Conservation (phyloP, 2,888 invertebrate genomes). For the Himalopsyche tibetana region DNA sequence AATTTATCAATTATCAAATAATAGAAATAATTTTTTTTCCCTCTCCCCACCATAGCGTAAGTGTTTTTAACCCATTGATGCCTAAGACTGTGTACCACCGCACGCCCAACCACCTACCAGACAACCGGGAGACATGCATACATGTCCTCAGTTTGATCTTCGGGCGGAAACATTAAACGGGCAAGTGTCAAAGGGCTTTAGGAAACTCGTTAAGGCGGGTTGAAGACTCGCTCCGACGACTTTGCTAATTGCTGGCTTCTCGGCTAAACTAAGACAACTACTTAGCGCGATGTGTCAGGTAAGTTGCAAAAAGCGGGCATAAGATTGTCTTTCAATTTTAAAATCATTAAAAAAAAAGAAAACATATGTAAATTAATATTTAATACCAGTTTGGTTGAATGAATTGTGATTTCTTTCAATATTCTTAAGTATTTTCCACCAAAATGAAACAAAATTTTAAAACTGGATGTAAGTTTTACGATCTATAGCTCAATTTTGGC, state of each 20-base stretch:
- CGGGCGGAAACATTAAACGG: slow-evolving; percentile 18
- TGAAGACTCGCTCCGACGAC: slow-evolving; percentile 1
- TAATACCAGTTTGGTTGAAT: too few relatives aligned
- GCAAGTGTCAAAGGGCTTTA: slow-evolving; percentile 26
- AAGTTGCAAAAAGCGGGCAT: not conserved
- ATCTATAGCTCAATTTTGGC: too few relatives aligned
- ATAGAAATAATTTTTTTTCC: not conserved
- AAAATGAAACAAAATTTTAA: too few relatives aligned
- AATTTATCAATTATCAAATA: too few relatives aligned
- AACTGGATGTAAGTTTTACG: too few relatives aligned
- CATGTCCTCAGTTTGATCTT: slow-evolving; percentile 12
- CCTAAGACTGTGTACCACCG: not conserved
- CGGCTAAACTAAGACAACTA: not conserved
- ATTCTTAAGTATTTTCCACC: too few relatives aligned
- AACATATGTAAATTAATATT: not conserved
- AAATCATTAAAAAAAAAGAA: too few relatives aligned
- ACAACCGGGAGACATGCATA: slow-evolving; percentile 16
- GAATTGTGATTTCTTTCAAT: too few relatives aligned
- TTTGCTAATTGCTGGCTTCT: slow-evolving; percentile 18
- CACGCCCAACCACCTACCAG: slow-evolving; percentile 28
- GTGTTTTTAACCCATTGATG: not conserved
- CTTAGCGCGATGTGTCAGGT: not conserved
- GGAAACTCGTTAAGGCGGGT: slow-evolving; percentile 15
- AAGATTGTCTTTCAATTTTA: too few relatives aligned
- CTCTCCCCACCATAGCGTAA: not conserved